Percentiles rank a stretch among this genome's conserved stretches.
These are phyloP conservation scores for Coboldia fuscipes DNA, from an alignment of 1,140 invertebrate genomes.

Conservation along the genomic window DNA sequence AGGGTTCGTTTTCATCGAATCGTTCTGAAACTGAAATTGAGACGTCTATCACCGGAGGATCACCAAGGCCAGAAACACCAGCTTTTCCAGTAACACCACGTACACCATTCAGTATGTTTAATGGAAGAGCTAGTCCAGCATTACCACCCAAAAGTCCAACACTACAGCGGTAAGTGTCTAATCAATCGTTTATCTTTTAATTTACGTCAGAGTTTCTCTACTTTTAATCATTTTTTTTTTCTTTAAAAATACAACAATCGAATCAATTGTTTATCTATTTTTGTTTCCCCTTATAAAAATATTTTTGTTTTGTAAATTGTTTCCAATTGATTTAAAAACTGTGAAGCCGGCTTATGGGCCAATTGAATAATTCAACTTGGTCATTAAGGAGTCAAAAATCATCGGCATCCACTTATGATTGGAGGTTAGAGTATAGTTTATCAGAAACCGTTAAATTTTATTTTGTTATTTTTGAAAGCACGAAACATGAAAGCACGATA, in stretches of 20 bases:
- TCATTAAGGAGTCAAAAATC: conserved; percentile 4
- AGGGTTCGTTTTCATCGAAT: conserved; percentile 38
- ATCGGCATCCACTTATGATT: conserved; percentile 2
- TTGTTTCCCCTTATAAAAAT: background rate
- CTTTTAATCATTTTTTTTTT: too few species aligned
- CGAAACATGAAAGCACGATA: background rate
- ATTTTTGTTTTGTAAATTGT: background rate
- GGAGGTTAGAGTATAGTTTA: conserved; percentile 3
- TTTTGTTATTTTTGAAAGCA: too few species aligned
- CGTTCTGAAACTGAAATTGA: conserved; percentile 31
- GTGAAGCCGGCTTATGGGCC: conserved; percentile 1
- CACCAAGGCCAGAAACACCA: conserved; percentile 58
- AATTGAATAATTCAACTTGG: conserved; percentile 4
- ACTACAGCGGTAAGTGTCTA: conserved; percentile 33
- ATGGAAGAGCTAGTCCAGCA: conserved; percentile 17
- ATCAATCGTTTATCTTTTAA: conserved; percentile 9
- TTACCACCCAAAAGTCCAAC: conserved; percentile 49
- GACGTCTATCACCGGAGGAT: conserved; percentile 21
- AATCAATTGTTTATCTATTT: background rate
- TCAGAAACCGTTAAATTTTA: background rate
- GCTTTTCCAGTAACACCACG: conserved; percentile 75
- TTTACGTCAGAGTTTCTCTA: too few species aligned
- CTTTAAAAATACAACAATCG: conserved; percentile 5
- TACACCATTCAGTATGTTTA: conserved; percentile 43
- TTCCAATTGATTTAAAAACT: too few species aligned